Evolutionary conservation across 1,140 invertebrate species (phyloP), one percentile per base, ranked within the genome.

Genomic region (Drosophila pseudoobscura): DNA sequence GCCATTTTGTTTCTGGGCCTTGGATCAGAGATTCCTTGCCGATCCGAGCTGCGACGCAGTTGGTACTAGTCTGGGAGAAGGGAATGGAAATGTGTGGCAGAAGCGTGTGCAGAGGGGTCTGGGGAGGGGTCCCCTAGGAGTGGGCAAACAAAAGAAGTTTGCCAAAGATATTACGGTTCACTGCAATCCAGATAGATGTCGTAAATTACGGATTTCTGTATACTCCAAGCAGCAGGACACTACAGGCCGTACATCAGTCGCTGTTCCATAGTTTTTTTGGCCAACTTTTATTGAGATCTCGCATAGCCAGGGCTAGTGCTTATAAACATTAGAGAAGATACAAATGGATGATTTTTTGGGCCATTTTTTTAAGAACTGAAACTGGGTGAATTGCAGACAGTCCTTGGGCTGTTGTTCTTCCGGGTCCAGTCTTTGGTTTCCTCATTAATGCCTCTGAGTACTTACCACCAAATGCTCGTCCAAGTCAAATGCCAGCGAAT

Each of bases 401-500:
- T 31, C 79, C 75, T 82, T 83, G 79, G 62, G 63, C 43, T 35
- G 29, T 55, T 39, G 35, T 39, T 11, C 31, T 3, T 8, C 8
- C 31, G 9, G 11, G 8, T 20, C 58, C 39, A 60, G 53, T 77
- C 68, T 5, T 43, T 17, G 49, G 54, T 61, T 65, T 54, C 11
- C 44, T 62, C 59, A 75, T 84, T 79, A 75, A 72, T 75, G 66
- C 58, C 57, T 43, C 49, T 75, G 24, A 39, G 66, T 56, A 51
- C 46, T 64, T 66, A 46, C 57, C 49, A 47, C 57, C 41, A 54
- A 66, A 68, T 47, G 49, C 70, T 52, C 22, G 64, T 57, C 75
- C 79, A 78, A 85, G 82, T 87, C 83, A 88, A 78, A 87, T 75
- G 74, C 51, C 75, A 80, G 74, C 63, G 74, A 77, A 74, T 77